Conservation (phyloP, 92 coral and sea anemone species). For the Plumapathes pennacea region DNA sequence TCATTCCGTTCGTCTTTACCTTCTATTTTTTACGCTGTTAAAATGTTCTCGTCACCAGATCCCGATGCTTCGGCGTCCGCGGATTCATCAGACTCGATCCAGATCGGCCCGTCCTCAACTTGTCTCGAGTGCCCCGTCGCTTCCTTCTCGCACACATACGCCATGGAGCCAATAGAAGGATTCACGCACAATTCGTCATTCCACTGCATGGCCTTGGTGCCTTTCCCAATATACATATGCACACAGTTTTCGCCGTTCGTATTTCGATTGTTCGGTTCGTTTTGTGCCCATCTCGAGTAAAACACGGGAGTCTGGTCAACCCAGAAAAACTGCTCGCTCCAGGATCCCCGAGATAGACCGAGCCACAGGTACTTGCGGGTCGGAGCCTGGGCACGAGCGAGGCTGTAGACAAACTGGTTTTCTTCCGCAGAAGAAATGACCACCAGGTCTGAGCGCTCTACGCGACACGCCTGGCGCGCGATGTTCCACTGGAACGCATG, state of each 20-base stretch:
- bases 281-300: conserved; percentile 31
- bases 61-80: conserved; percentile 14
- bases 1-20: too few relatives aligned
- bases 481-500: conserved; percentile 32
- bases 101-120: too few relatives aligned
- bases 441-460: conserved; percentile 39
- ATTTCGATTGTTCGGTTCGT: conserved; percentile 18
- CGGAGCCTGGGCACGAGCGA: conserved; percentile 16
- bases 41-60: conserved; percentile 15
- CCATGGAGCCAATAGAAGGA: conserved; percentile 29
- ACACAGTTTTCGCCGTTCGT: conserved; percentile 40
- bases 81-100: conserved; percentile 2
- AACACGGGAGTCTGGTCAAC: conserved; percentile 18
- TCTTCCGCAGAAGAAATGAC: conserved; percentile 33
- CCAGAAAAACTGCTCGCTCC: conserved; percentile 30
- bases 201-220: conserved; percentile 28
- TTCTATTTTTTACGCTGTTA: conserved; percentile 8
- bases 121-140: too few relatives aligned
- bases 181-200: conserved; percentile 37
- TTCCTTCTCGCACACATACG: conserved; percentile 28
- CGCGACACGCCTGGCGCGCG: conserved; percentile 33
- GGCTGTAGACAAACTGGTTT: conserved; percentile 26
- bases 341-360: conserved; percentile 28
- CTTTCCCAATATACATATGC: conserved; percentile 22
- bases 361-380: conserved; percentile 31